Conservation (phyloP, 2,797 vertebrate genomes). For the Apogon hyalosoma region DNA sequence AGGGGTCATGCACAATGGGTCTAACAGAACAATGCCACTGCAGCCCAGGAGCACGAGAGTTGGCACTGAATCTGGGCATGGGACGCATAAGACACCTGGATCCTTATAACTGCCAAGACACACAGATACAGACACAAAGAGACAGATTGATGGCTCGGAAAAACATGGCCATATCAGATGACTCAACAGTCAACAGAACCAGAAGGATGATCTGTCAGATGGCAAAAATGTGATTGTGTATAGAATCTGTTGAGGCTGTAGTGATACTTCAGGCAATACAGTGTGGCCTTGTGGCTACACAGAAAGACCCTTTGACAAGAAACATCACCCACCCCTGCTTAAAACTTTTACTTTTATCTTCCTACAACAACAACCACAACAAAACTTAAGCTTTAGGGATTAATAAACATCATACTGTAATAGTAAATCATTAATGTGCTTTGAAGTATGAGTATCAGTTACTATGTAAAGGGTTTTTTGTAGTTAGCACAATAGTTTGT, state of each 20-base stretch:
- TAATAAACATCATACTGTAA: constrained; percentile 9
- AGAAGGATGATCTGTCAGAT: constrained; percentile 17
- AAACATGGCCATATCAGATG: constrained; percentile 51
- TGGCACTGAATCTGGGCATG: constrained; percentile 62
- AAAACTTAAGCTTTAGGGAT: constrained; percentile 14
- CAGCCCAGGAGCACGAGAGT: constrained; percentile 58
- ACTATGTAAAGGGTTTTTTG: not conserved
- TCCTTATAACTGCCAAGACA: constrained; percentile 61
- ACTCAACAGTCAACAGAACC: constrained; percentile 49
- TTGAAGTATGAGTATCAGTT: too few relatives aligned
- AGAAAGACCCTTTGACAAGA: constrained; percentile 9
- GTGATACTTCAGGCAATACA: constrained; percentile 1
- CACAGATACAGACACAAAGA: constrained; percentile 43
- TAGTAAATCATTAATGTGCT: too few relatives aligned
- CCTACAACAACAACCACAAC: not conserved
- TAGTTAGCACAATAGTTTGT: too few relatives aligned
- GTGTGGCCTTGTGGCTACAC: not conserved
- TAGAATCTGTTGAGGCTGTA: constrained; percentile 21
- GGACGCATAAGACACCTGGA: constrained; percentile 77
- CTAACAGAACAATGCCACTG: constrained; percentile 78
- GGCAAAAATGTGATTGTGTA: constrained; percentile 23
- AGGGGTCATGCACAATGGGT: constrained; percentile 75
- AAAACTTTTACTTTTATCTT: constrained; percentile 2
- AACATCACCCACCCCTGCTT: not conserved
- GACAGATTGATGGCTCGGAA: constrained; percentile 54